These are phyloP conservation scores for Dryoscopus gambensis DNA, from an alignment of 2,113 vertebrate genomes.

Conservation along the genomic window DNA sequence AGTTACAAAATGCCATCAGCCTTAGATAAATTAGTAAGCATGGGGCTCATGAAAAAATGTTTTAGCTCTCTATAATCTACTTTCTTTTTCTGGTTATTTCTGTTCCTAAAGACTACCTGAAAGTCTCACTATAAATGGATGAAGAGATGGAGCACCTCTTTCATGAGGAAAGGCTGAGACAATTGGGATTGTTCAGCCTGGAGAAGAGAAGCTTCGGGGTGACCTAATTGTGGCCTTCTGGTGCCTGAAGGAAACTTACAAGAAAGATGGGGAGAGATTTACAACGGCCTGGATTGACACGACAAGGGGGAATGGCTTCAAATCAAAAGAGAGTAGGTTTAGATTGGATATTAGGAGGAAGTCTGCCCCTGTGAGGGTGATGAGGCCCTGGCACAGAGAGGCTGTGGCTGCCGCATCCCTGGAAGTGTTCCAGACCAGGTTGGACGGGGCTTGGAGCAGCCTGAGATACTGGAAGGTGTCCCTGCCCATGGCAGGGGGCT, in stretches of 20 bases:
- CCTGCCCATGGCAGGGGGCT: neutral
- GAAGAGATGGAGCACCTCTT: neutral
- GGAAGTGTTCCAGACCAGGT: neutral
- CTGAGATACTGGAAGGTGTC: neutral
- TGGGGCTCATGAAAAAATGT: neutral
- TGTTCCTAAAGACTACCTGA: neutral
- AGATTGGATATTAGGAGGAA: neutral
- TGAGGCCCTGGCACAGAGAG: neutral
- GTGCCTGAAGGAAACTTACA: neutral
- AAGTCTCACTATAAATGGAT: neutral
- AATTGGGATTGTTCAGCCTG: neutral
- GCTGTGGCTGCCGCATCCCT: neutral
- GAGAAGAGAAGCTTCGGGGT: neutral
- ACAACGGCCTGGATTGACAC: neutral
- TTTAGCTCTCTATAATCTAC: neutral
- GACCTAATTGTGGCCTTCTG: neutral
- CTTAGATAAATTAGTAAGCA: neutral
- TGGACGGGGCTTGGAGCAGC: neutral
- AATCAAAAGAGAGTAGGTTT: neutral
- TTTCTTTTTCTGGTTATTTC: neutral
- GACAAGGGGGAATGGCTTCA: neutral
- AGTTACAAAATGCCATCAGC: neutral
- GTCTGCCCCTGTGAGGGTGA: neutral
- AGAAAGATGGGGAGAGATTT: neutral
- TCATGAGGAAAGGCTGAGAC: neutral